Base-by-base conservation (phyloP, 2,113 vertebrate genomes). In the Heloderma charlesbogerti region DNA sequence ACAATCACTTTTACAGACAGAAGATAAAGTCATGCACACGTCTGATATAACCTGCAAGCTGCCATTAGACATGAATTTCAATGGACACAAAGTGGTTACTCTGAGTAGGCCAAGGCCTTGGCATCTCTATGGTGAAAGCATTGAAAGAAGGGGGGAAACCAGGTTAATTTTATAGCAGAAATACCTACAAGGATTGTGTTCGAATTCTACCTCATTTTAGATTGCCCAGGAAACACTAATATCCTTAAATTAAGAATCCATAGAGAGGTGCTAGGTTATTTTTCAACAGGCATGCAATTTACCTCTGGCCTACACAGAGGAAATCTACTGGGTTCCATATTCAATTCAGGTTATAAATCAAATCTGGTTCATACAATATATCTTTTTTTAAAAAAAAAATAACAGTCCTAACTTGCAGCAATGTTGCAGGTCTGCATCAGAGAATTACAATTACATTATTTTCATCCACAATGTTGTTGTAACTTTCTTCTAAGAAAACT, bases 241-340 rank as follows among this genome's bases (percentile, higher is more conserved):
- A 43, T 84, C 3, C 25, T 43, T 67, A 67, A 15, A n/a, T 48
- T 1, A 34, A 67, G 27, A 18, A 71, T 6, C 63, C 18, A 27
- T 48, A 48, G 51, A 81, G 31, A 57, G 13, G 80, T 60, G 48
- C 6, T 29, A n/a, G 45, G 48, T 10, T 54, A 37, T 88, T 40
- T 63, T 84, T 51, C 29, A 43, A 84, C 66, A 6, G 69, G 82
- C 81, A 84, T 92, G 86, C 54, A 31, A 63, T 84, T 66, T 66
- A 84, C 20, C 6, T 57, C 48, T 57, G 7, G 51, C 16, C 40
- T 57, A 40, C 5, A 10, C 40, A 34, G 37, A 37, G 45, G 31
- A 51, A 72, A 48, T 12, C 6, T 34, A 34, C 18, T 54, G 45
- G 16, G 7, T 9, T 72, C 34, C 45, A 86, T 6, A 6, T 72